Percentiles rank a stretch among this genome's conserved stretches.
These are phyloP conservation scores for Scalopus aquaticus DNA, from an alignment of 2,113 vertebrate species.

Conservation along the genomic window DNA sequence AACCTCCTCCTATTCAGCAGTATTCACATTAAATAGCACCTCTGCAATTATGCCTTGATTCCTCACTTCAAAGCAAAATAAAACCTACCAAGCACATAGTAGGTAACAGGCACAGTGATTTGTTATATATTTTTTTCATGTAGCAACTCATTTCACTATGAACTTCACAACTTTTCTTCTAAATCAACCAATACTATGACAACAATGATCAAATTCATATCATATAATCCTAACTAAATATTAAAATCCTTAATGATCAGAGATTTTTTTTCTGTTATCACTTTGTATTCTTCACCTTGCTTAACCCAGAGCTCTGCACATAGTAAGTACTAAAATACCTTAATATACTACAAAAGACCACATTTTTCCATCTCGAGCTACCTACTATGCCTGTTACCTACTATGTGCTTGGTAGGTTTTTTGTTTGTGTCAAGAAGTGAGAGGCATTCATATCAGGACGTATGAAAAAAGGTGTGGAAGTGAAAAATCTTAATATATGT, in stretches of 20 bases:
- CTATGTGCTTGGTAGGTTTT: neutral
- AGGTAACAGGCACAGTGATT: neutral
- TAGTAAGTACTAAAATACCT: neutral
- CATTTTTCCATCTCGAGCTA: too few species aligned
- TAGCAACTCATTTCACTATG: conserved; percentile 25
- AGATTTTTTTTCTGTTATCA: neutral
- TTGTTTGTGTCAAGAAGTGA: neutral
- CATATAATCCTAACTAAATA: conserved; percentile 8
- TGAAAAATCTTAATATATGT: neutral
- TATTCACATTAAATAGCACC: neutral
- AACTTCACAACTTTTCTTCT: conserved; percentile 25
- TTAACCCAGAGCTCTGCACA: neutral
- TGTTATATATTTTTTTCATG: neutral
- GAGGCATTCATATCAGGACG: neutral
- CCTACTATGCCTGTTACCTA: neutral
- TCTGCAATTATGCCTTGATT: neutral
- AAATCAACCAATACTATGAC: neutral
- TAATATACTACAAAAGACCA: neutral
- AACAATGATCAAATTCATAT: neutral
- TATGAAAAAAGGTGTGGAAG: neutral
- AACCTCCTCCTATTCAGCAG: neutral
- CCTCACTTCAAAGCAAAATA: conserved; percentile 45
- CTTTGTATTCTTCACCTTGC: conserved; percentile 4
- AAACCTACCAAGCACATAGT: neutral
- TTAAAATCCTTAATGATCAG: neutral